phyloP scores from a whole-genome alignment of 2,113 vertebrate species.

The Lota lota region DNA sequence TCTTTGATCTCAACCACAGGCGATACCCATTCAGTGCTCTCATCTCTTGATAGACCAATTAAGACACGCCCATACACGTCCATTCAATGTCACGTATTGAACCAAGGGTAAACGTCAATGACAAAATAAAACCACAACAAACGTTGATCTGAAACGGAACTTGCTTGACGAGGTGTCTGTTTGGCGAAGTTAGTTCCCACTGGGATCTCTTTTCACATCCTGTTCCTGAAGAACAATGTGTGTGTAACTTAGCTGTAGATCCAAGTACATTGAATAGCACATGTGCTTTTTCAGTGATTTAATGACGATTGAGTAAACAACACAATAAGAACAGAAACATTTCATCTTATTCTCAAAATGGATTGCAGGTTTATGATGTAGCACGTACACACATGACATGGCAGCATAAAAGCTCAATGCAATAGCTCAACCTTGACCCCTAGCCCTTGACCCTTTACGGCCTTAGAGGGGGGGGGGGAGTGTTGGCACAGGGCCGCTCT shows the following conservation, averaged over 20 bases:
- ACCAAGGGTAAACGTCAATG: conserved; percentile 32
- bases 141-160: conserved; percentile 24
- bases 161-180: conserved; percentile 48
- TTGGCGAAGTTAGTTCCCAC: conserved; percentile 56
- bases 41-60: too few species aligned
- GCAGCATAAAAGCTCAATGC: conserved; percentile 48
- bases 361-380: too few species aligned
- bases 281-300: neutral
- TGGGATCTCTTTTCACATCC: conserved; percentile 42
- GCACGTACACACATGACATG: too few species aligned
- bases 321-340: too few species aligned
- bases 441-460: conserved; percentile 63
- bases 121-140: conserved; percentile 35
- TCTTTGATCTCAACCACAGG: too few species aligned
- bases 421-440: conserved; percentile 64
- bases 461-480: conserved; percentile 54
- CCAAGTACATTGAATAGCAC: neutral
- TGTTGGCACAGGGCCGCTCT: conserved; percentile 25
- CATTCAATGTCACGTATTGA: neutral
- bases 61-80: conserved; percentile 4
- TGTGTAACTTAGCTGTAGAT: neutral
- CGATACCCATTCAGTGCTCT: too few species aligned
- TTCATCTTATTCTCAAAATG: too few species aligned
- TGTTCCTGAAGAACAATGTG: conserved; percentile 41
- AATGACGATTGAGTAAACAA: too few species aligned